Evolutionary conservation across 2,888 invertebrate genomes (phyloP).

Genomic region (Theretra japonica): DNA sequence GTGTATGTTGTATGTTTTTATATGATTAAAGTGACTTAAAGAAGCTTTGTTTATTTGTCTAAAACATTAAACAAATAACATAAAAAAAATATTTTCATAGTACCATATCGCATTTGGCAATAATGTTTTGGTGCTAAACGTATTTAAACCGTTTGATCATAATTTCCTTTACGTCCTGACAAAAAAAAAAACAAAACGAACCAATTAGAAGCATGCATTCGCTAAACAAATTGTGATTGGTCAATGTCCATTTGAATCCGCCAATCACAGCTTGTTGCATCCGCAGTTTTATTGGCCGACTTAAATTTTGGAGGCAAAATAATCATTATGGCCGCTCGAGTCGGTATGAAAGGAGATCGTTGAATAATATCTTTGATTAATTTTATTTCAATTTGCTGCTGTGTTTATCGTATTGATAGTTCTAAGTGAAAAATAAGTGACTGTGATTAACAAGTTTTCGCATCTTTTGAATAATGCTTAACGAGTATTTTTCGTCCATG

Average conservation of each 20-base stretch:
- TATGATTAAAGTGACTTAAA: too few relatives aligned
- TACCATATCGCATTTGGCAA: too few relatives aligned
- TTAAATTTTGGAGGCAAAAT: conserved; percentile 10
- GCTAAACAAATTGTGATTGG: not conserved
- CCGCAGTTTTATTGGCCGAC: not conserved
- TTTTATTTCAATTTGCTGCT: not conserved
- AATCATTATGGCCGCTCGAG: conserved; percentile 11
- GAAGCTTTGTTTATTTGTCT: too few relatives aligned
- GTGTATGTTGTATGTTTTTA: too few relatives aligned
- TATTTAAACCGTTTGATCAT: not conserved
- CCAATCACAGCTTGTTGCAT: not conserved
- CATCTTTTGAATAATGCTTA: conserved; percentile 46
- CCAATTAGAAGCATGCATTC: not conserved
- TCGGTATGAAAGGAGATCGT: not conserved
- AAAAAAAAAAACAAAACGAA: not conserved
- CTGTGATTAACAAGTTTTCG: conserved; percentile 1
- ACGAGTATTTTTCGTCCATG: conserved; percentile 64
- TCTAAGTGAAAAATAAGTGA: not conserved
- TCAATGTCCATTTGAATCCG: not conserved
- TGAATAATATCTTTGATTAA: not conserved
- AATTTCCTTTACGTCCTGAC: not conserved
- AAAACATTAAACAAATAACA: too few relatives aligned
- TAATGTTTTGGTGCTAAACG: not conserved
- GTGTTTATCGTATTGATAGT: not conserved
- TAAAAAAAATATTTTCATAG: too few relatives aligned